These are phyloP conservation scores for Mormoops blainvillei DNA, from an alignment of 2,113 vertebrate species.

Conservation along the genomic window DNA sequence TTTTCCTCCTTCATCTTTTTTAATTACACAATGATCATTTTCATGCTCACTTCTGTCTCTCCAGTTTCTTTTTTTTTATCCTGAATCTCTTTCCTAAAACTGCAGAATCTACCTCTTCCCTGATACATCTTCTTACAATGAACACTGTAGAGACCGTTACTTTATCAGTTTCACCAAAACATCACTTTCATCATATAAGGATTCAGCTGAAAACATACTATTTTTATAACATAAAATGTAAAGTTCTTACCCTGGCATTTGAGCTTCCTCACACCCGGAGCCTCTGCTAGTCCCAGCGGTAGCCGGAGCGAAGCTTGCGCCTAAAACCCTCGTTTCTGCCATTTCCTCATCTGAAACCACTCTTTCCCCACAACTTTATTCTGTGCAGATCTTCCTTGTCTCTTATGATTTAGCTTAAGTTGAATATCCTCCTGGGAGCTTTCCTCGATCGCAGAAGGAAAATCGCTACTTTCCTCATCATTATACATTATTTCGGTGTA, in stretches of 20 bases:
- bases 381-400: background rate
- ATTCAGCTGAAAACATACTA: background rate
- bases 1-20: background rate
- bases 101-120: background rate
- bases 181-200: background rate
- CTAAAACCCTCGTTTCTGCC: background rate
- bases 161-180: background rate
- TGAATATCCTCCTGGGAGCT: background rate
- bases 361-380: background rate
- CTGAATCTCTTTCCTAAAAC: background rate
- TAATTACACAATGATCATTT: background rate
- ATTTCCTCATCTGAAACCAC: background rate
- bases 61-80: background rate
- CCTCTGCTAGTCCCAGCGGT: background rate
- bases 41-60: background rate
- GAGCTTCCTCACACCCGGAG: background rate
- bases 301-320: background rate
- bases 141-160: background rate
- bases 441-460: background rate
- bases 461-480: background rate
- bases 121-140: background rate
- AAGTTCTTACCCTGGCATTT: background rate
- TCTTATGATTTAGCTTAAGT: background rate
- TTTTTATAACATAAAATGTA: background rate
- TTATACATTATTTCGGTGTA: background rate